Base-by-base conservation (phyloP, 2,797 vertebrate genomes). In the Melanotaenia trifasciata region DNA sequence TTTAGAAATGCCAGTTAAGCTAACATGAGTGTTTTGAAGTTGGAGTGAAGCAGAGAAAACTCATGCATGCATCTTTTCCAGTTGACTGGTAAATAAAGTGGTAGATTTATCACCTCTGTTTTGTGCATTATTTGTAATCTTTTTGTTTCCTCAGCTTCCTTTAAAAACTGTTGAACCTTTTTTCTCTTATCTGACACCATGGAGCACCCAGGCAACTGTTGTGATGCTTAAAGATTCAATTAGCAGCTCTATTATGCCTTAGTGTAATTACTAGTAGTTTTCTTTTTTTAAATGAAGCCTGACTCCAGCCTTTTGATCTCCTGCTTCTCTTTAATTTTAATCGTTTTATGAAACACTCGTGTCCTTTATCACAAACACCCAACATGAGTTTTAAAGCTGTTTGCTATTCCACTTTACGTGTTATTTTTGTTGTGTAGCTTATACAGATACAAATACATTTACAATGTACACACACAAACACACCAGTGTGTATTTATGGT, bases 281-380 rank as follows among this genome's bases (percentile, higher is more conserved):
- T 79, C 66, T 81, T 82, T 83, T 79, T 74, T 70, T 24, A 56
- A 83, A 88, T 86, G 53, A 75, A 78, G 54, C 62, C 63, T 74
- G 68, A 81, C 63, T 80, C 32, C 8, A 74, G 65, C 50, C 67
- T 81, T 81, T 80, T 75, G 78, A 87, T 80, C 61, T 72, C 61
- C 59, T 22, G 62, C 76, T 76, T 78, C 10, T 56, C 72, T 78
- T n/a, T 22, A 4, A 24, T 7, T 54, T 68, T 63, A 32, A 33
- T 73, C 67, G 61, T 67, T 51, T 74, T 69, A 66, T 66, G 72
- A 73, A 67, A 33, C 36, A 8, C 70, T 22, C 11, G 24, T 33
- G 9, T 69, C 33, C 38, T 77, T 40, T 1, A 43, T 43, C 40
- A 18, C 14, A 14, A 40, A 40, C 14, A 5, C 13, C 3, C 12